Evolutionary conservation across 2,888 invertebrate genomes (phyloP).

Genomic region (Rhopalosiphum nymphaeae): DNA sequence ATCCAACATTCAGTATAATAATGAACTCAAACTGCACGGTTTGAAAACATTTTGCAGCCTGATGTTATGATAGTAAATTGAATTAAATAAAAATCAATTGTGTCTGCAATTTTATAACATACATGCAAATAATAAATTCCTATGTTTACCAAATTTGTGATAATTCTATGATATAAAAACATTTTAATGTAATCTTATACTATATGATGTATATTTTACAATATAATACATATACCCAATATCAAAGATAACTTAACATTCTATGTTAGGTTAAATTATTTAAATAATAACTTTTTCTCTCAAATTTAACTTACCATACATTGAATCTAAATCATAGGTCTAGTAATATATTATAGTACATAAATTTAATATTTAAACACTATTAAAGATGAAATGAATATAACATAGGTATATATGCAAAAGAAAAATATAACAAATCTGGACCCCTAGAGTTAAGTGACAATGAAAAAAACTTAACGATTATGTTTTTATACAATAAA

Average conservation of each 20-base stretch:
- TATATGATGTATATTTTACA: background rate
- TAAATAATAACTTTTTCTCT: background rate
- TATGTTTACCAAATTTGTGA: background rate
- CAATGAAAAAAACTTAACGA: conserved; percentile 54
- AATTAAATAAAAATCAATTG: background rate
- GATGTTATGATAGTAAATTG: background rate
- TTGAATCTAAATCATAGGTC: background rate
- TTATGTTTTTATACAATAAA: conserved; percentile 30
- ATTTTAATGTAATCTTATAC: background rate
- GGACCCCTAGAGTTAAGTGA: conserved; percentile 54
- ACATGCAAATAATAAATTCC: background rate
- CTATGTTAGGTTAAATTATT: background rate
- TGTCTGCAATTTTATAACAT: background rate
- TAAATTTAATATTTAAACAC: background rate
- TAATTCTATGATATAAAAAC: background rate
- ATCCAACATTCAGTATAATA: background rate
- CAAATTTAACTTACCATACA: background rate
- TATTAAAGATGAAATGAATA: background rate
- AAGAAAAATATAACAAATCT: conserved; percentile 11
- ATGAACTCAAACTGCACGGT: background rate
- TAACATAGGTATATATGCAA: background rate
- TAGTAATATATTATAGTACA: background rate
- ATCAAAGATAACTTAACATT: background rate
- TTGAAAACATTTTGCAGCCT: background rate
- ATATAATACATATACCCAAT: background rate